Evolutionary conservation across 2,888 invertebrate species (phyloP), one percentile per base, ranked within the genome.

Genomic region (Eumacrocentrus americanus): DNA sequence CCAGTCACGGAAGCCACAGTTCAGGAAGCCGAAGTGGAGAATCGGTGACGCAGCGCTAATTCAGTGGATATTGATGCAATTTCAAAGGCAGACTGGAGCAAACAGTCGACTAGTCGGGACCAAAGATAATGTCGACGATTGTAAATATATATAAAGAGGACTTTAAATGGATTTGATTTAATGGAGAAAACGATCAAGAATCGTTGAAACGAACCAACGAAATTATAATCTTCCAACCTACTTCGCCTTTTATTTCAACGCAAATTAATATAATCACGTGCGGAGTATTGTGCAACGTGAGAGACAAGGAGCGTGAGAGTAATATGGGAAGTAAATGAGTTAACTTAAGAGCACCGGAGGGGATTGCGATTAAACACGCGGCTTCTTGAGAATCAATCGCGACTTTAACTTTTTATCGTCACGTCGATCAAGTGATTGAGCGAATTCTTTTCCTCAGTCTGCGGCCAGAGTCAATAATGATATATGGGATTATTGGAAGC

Each of bases 1-100:
- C 81, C 84, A 14, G 78, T 86, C 37, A 81, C 79, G 18, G 86
- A 86, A 76, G 78, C 72, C 3, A 67, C 72, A 56, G 70, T 48
- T 62, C 76, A 73, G 58, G 77, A 77, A 54, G 34, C 60, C 2
- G 77, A 77, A 55, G 50, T 64, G 6, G 77, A 73, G 23, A 75
- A 67, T 59, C 75, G 75, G 70, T 76, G 74, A 75, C 71, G 38
- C 35, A 58, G 11, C 11, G 48, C 14, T 16, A 44, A 42, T 22
- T 50, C 48, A n/a, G 14, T 29, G n/a, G 42, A 42, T 16, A 7
- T 18, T 1, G 52, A 44, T 18, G 34, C 11, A 20, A 55, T 50
- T 52, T 61, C 38, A 59, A 53, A 61, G 50, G 58, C 11, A 44
- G 25, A n/a, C n/a, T n/a, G n/a, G n/a, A n/a, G n/a, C n/a, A n/a